These are phyloP conservation scores for Galerucella nymphaeae DNA, from an alignment of 2,888 invertebrate genomes.

Conservation along the genomic window DNA sequence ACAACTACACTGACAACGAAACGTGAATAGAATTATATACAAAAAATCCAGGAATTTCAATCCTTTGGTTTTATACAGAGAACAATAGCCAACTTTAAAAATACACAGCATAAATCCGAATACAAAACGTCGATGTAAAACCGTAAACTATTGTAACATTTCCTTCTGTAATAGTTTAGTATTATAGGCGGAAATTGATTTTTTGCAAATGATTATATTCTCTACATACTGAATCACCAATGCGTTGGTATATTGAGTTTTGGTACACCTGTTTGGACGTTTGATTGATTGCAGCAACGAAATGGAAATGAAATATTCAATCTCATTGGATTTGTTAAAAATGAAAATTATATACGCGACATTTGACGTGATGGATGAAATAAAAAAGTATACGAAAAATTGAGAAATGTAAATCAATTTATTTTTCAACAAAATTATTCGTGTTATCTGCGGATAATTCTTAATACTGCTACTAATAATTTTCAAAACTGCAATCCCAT, in stretches of 20 bases:
- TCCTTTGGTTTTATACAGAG: background rate
- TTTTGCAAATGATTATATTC: conserved; percentile 18
- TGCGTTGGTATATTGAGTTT: background rate
- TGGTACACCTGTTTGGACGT: background rate
- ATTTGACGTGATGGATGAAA: background rate
- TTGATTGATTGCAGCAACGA: conserved; percentile 8
- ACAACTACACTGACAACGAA: too few species aligned
- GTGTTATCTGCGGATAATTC: too few species aligned
- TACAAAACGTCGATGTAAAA: conserved; percentile 5
- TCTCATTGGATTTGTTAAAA: conserved; percentile 4
- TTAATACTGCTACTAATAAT: too few species aligned
- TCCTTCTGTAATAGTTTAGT: conserved; percentile 14
- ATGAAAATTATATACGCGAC: background rate
- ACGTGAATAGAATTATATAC: background rate
- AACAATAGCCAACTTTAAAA: background rate
- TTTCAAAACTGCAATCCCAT: too few species aligned
- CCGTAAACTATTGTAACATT: conserved; percentile 19
- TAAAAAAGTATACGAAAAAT: background rate
- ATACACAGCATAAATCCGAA: background rate
- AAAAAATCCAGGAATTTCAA: background rate
- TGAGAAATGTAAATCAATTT: background rate
- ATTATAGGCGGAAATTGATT: conserved; percentile 20
- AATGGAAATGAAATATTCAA: conserved; percentile 9
- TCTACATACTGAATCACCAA: background rate
- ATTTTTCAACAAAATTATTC: too few species aligned